Percentiles rank a stretch among this genome's conserved stretches.
Evolutionary conservation across 2,888 invertebrate species (phyloP).

Genomic region (Acrobasis consociella): DNA sequence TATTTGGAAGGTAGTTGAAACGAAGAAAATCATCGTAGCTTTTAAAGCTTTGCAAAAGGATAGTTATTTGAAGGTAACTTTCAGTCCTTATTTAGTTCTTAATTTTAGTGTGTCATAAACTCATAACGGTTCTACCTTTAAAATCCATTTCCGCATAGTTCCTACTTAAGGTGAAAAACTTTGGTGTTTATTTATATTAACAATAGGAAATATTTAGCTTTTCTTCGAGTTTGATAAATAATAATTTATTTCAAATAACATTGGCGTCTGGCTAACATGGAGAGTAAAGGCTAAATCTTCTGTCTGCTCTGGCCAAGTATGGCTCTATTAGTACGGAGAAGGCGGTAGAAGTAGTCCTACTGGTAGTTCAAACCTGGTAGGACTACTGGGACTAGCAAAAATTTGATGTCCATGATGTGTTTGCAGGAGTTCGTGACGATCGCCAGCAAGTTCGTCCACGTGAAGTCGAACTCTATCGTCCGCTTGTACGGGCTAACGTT

Average conservation of each 20-base stretch:
- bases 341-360: no score
- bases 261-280: no score
- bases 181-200: neutral
- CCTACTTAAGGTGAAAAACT: neutral
- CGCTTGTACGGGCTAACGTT: conserved; percentile 90
- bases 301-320: no score
- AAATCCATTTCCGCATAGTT: neutral
- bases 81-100: conserved; percentile 1
- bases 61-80: conserved; percentile 83
- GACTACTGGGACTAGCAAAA: no score
- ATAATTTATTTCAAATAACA: no score
- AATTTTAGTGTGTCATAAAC: neutral
- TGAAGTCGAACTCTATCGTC: conserved; percentile 89
- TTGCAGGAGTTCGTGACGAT: conserved; percentile 89
- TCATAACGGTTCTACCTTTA: no score
- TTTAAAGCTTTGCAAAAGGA: conserved; percentile 90
- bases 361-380: no score
- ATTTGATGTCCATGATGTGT: conserved; percentile 8
- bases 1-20: conserved; percentile 89
- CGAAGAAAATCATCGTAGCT: conserved; percentile 89
- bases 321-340: no score
- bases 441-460: conserved; percentile 89
- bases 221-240: no score
- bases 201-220: no score
- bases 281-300: no score